phyloP scores from a whole-genome alignment of 2,888 invertebrate species.

The Meghimatium bilineatum region DNA sequence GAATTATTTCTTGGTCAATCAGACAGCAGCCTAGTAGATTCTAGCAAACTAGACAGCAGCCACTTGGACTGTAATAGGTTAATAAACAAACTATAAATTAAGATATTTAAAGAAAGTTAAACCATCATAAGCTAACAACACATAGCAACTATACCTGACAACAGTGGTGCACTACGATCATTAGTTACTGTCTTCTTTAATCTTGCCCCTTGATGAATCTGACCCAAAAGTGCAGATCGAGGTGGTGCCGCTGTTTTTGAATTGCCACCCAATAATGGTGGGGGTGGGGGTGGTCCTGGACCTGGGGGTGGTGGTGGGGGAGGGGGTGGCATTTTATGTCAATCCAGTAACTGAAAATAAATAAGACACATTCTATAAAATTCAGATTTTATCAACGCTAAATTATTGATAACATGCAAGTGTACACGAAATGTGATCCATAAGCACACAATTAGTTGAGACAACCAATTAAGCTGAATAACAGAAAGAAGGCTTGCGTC shows the following conservation, averaged over 20 bases:
- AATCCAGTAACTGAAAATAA: slow-evolving; percentile 22
- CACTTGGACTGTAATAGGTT: no score
- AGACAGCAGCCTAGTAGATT: no score
- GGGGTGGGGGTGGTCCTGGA: slow-evolving; percentile 51
- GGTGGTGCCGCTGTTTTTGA: slow-evolving; percentile 72
- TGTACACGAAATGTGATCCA: no score
- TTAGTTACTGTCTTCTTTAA: slow-evolving; percentile 65
- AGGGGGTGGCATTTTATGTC: slow-evolving; percentile 41
- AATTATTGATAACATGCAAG: no score
- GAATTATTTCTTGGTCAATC: no score
- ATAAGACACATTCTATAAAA: not conserved
- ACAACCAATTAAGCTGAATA: no score
- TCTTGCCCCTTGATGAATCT: slow-evolving; percentile 60
- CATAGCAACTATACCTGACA: slow-evolving; percentile 77
- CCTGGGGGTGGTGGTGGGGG: slow-evolving; percentile 50
- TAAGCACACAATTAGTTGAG: no score
- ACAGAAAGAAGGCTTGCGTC: no score
- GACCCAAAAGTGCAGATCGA: slow-evolving; percentile 62
- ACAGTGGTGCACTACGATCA: slow-evolving; percentile 65
- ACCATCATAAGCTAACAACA: not conserved
- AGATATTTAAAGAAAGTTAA: no score
- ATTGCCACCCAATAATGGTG: slow-evolving; percentile 47
- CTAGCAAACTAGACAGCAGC: no score
- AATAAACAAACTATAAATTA: no score
- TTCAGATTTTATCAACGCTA: not conserved